Conservation (phyloP, 2,888 invertebrate species). For the Barypeithes pellucidus region DNA sequence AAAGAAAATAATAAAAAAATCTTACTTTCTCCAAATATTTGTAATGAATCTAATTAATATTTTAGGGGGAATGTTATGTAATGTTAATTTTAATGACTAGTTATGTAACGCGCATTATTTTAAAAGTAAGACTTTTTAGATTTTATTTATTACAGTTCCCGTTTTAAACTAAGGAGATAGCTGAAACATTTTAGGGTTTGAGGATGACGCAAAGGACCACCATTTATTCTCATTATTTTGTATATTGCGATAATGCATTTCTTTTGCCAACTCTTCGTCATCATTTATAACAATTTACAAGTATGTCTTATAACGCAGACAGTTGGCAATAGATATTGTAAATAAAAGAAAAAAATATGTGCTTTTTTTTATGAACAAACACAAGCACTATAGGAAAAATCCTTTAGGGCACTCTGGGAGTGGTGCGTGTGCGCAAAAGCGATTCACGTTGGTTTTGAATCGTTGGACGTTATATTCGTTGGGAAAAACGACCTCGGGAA, state of each 20-base stretch:
- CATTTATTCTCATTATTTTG: constrained; percentile 59
- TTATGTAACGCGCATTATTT: not conserved
- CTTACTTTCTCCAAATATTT: no score
- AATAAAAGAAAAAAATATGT: not conserved
- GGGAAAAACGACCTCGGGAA: no score
- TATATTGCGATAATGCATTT: constrained; percentile 58
- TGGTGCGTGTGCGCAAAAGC: no score
- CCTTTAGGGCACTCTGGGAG: no score
- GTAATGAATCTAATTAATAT: no score
- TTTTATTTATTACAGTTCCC: not conserved
- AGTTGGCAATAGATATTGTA: not conserved
- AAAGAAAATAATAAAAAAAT: no score
- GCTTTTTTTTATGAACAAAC: no score
- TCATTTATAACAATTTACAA: constrained; percentile 22
- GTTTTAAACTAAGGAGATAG: not conserved
- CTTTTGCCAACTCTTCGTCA: constrained; percentile 55
- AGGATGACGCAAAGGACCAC: constrained; percentile 34
- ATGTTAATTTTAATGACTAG: no score
- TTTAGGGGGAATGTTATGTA: no score
- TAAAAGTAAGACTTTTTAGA: not conserved
- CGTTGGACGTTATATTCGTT: no score
- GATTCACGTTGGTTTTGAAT: no score
- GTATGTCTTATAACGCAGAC: not conserved
- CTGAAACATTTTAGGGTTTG: constrained; percentile 27
- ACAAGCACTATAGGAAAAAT: no score